phyloP scores from a whole-genome alignment of 2,888 invertebrate genomes.

The Perdita meconis region DNA sequence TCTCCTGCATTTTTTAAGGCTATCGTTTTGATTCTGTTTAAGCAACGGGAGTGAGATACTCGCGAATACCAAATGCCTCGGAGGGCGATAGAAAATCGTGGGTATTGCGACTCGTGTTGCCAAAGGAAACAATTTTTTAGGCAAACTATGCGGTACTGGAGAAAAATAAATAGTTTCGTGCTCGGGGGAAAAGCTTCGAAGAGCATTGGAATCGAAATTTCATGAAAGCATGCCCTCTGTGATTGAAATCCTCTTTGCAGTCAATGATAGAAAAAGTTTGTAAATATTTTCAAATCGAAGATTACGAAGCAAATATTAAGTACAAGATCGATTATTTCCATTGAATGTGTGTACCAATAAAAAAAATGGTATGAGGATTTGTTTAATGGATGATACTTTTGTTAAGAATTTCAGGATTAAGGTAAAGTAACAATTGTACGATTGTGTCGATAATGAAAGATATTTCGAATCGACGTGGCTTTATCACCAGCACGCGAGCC shows the following conservation, averaged over 20 bases:
- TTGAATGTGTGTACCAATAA: too few relatives aligned
- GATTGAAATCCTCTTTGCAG: too few relatives aligned
- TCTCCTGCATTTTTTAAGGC: constrained; percentile 7
- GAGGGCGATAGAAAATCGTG: neutral
- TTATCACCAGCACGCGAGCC: constrained; percentile 11
- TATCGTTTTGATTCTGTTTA: constrained; percentile 3
- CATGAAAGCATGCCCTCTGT: too few relatives aligned
- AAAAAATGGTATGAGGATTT: too few relatives aligned
- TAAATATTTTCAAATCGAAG: neutral
- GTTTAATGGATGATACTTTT: neutral
- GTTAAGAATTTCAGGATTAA: too few relatives aligned
- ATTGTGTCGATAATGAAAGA: constrained; percentile 15
- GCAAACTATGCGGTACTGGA: neutral
- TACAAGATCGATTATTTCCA: too few relatives aligned
- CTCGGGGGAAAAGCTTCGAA: too few relatives aligned
- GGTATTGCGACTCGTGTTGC: neutral
- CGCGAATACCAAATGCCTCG: neutral
- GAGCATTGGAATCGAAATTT: too few relatives aligned
- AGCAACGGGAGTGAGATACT: neutral
- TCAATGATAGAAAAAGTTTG: neutral
- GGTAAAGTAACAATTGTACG: constrained; percentile 28
- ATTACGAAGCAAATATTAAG: too few relatives aligned
- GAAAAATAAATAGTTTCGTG: neutral
- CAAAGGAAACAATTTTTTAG: neutral
- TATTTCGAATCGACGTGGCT: constrained; percentile 29